Evolutionary conservation across 2,113 vertebrate species (phyloP).

Genomic region (Carettochelys insculpta): DNA sequence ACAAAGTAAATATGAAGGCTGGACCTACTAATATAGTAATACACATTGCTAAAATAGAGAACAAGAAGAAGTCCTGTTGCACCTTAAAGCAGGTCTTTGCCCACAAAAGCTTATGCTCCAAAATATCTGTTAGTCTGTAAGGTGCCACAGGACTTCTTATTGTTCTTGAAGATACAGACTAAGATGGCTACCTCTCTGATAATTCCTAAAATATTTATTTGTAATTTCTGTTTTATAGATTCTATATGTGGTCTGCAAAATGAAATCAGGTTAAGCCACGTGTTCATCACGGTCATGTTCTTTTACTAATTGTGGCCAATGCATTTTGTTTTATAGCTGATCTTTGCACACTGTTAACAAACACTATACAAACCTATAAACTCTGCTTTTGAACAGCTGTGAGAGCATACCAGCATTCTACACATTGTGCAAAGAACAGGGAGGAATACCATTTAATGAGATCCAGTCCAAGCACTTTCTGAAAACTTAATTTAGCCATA

Average conservation of each 20-base stretch:
- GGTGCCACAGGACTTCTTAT: no score
- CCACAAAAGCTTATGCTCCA: no score
- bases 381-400: slow-evolving; percentile 37
- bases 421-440: slow-evolving; percentile 30
- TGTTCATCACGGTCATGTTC: neutral
- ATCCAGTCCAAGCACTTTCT: slow-evolving; percentile 34
- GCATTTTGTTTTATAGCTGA: slow-evolving; percentile 38
- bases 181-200: no score
- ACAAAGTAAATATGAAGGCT: neutral
- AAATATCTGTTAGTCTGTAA: no score
- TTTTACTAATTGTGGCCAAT: slow-evolving; percentile 14
- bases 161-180: no score
- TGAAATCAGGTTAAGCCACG: neutral
- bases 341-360: slow-evolving; percentile 67
- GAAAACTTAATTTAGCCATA: slow-evolving; percentile 62
- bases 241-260: neutral
- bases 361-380: slow-evolving; percentile 44
- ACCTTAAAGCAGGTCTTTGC: no score
- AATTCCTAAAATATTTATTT: no score
- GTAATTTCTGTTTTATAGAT: neutral
- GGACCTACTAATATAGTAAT: neutral
- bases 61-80: no score
- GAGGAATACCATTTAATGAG: slow-evolving; percentile 46
- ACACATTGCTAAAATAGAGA: neutral
- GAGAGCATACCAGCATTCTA: slow-evolving; percentile 24